Evolutionary conservation across 2,888 invertebrate genomes (phyloP).

Genomic region (Poecilobothrus nobilitatus): DNA sequence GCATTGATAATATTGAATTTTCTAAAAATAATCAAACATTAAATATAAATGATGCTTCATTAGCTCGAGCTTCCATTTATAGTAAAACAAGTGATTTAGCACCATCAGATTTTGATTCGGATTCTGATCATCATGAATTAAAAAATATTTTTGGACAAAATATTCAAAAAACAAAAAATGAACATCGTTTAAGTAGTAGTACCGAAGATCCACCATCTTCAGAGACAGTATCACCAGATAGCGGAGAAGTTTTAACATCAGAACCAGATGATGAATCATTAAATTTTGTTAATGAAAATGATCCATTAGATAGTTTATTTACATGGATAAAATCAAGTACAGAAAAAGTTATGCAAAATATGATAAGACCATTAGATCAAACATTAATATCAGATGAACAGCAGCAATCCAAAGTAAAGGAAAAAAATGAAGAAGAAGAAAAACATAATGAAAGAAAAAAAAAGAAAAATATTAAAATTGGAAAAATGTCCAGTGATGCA

Average conservation of each 20-base stretch:
- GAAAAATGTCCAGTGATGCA: too few species aligned
- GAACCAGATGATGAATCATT: not conserved
- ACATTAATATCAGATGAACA: not conserved
- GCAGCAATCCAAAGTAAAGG: too few species aligned
- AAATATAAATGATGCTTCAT: not conserved
- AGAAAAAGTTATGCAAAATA: not conserved
- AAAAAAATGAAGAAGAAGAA: not conserved
- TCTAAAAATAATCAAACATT: not conserved
- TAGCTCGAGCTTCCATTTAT: not conserved
- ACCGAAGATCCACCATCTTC: not conserved
- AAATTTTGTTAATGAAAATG: not conserved
- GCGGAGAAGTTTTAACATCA: conserved; percentile 2
- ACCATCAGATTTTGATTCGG: not conserved
- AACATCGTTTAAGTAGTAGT: not conserved
- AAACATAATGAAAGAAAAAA: not conserved
- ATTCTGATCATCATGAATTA: not conserved
- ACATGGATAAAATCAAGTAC: not conserved
- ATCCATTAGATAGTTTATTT: not conserved
- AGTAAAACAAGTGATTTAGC: conserved; percentile 8
- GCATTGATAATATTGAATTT: not conserved
- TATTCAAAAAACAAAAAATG: not conserved
- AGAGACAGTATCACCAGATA: not conserved
- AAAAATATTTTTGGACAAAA: not conserved
- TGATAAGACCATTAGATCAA: not conserved
- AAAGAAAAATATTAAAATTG: not conserved